Evolutionary conservation across 1,140 invertebrate genomes (phyloP), one percentile per base, ranked within the genome.

Genomic region (Batillaria attramentaria): DNA sequence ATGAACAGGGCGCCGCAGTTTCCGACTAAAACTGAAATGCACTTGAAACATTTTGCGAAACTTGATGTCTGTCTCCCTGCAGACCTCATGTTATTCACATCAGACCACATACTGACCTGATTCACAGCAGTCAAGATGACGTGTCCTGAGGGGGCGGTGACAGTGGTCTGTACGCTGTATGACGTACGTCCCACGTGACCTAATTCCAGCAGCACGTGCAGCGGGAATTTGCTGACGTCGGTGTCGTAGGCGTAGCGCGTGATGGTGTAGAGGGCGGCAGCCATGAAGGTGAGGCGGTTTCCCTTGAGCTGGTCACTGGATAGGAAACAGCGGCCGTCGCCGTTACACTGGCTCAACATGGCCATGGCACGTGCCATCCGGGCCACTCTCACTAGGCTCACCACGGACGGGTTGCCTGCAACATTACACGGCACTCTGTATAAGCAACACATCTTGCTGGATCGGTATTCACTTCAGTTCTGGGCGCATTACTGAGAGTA

Each of bases 141-240:
- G 68, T 46, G 20, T 6, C 28, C 68, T n/a, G 68, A 70, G n/a
- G 68, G 68, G 13, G 50, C 28, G 8, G 68, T 70, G 24, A 70
- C 42, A 46, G 24, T 46, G 68, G 24, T 46, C n/a, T 46, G 2
- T 0, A 70, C 39, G 41, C 68, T 70, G 68, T 46, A 70, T 70
- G 68, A 70, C 41, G 68, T 70, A 70, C 41, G 41, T 8, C 68
- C 68, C 68, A 70, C 68, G n/a, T 70, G 68, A 70, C 68, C 68
- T 42, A 70, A 39, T 28, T 43, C 42, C 2, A 70, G 68, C n/a
- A n/a, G 18, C 68, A 70, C 68, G n/a, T 39, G 68, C 68, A 70
- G 28, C 39, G 68, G 68, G 41, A 31, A 31, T 28, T 70, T 70
- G 10, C 33, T 70, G n/a, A 46, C 68, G 5, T 70, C 68, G 4